phyloP scores from a whole-genome alignment of 2,797 vertebrate species.

The Clarias platycephalus region DNA sequence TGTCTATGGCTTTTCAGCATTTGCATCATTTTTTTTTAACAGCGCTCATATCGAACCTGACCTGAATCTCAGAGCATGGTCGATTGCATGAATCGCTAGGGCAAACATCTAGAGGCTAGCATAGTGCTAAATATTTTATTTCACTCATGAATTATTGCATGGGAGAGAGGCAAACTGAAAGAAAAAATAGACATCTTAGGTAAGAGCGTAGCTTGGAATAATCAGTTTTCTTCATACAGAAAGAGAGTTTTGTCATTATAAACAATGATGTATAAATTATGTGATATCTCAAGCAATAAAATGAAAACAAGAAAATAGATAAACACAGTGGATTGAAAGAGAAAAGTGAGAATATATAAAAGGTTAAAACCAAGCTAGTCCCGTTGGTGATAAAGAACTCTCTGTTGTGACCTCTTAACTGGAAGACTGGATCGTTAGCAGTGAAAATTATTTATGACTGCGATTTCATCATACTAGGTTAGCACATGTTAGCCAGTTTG shows the following conservation, averaged over 20 bases:
- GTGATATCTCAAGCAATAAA: not conserved
- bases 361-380: not conserved
- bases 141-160: conserved; percentile 66
- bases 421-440: not conserved
- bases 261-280: not conserved
- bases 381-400: not conserved
- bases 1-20: not conserved
- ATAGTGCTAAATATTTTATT: conserved; percentile 68
- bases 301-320: not conserved
- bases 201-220: conserved; percentile 5
- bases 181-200: conserved; percentile 38
- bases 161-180: conserved; percentile 58
- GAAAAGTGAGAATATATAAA: not conserved
- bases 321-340: not conserved
- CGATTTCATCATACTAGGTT: not conserved
- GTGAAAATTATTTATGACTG: not conserved
- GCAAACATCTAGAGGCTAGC: conserved; percentile 66
- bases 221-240: conserved; percentile 6
- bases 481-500: not conserved
- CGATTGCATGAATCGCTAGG: conserved; percentile 65
- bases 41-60: conserved; percentile 58
- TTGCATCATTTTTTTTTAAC: conserved; percentile 19
- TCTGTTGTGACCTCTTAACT: too few relatives aligned
- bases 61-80: conserved; percentile 61
- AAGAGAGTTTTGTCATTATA: not conserved